Evolutionary conservation across 2,797 vertebrate species (phyloP).

Genomic region (Poecile montanus): DNA sequence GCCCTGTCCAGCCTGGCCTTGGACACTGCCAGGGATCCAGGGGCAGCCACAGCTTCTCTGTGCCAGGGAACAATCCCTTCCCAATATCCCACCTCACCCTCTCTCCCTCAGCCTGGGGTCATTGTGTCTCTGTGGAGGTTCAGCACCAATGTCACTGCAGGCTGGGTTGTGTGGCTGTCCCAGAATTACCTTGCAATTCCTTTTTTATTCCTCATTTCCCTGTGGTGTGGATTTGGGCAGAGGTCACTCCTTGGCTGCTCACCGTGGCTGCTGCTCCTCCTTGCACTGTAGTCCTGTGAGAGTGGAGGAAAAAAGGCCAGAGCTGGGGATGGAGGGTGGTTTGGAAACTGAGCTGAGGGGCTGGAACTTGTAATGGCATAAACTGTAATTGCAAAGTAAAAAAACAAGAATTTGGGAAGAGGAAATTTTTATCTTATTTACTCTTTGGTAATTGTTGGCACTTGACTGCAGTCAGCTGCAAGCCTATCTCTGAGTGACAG

Average conservation of each 20-base stretch:
- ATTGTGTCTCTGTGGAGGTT: not conserved
- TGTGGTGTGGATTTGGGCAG: not conserved
- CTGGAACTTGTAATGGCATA: not conserved
- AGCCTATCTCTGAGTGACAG: constrained; percentile 14
- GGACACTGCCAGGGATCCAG: not conserved
- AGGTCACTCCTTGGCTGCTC: not conserved
- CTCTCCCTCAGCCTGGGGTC: not conserved
- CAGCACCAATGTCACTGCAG: rapidly evolving
- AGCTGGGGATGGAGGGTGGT: not conserved
- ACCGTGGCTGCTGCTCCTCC: not conserved
- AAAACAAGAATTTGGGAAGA: not conserved
- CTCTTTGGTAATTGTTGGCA: constrained; percentile 1
- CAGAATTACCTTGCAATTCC: not conserved
- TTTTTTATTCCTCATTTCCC: not conserved
- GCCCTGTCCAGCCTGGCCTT: rapidly evolving
- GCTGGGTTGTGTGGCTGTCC: not conserved
- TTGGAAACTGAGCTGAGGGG: not conserved
- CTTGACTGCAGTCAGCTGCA: constrained; percentile 18
- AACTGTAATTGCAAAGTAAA: constrained; percentile 11
- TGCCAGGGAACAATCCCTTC: not conserved
- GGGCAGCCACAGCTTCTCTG: not conserved
- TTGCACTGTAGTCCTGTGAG: not conserved
- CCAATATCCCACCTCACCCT: rapidly evolving
- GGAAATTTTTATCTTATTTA: constrained; percentile 26
- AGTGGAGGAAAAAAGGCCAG: not conserved